phyloP scores from a whole-genome alignment of 2,797 vertebrate species.

The Gastrophryne carolinensis region DNA sequence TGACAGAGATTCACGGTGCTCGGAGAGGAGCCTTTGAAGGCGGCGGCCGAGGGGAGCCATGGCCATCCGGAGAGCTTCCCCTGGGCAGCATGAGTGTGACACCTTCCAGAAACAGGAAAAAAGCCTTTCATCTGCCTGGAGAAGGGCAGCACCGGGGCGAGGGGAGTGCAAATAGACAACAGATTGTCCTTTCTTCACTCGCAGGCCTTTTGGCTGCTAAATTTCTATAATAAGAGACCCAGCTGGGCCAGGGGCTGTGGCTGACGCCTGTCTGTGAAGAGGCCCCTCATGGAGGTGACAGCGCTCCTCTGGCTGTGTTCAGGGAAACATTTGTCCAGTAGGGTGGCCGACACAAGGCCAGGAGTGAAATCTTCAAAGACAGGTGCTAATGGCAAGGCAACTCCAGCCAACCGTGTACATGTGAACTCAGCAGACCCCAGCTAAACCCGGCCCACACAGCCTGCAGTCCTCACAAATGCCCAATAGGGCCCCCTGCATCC shows the following conservation, averaged over 20 bases:
- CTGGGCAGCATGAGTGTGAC: slow-evolving; percentile 34
- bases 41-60: neutral
- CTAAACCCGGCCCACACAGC: neutral
- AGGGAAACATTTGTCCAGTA: slow-evolving; percentile 36
- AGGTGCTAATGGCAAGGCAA: neutral
- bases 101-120: slow-evolving; percentile 39
- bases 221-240: no score
- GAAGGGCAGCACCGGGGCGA: neutral
- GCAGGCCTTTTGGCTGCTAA: neutral
- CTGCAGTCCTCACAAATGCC: no score
- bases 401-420: neutral
- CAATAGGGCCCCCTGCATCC: no score
- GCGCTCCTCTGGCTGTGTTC: neutral
- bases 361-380: slow-evolving; percentile 22
- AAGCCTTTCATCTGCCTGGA: slow-evolving; percentile 28
- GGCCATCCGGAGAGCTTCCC: neutral
- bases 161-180: slow-evolving; percentile 1
- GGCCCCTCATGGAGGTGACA: neutral
- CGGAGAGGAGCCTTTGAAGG: slow-evolving; percentile 35
- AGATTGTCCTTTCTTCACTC: neutral
- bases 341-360: slow-evolving; percentile 11
- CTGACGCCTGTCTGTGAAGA: neutral
- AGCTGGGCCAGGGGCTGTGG: neutral
- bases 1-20: slow-evolving; percentile 30
- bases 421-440: neutral